phyloP scores from a whole-genome alignment of 2,888 invertebrate genomes.

The Epinotia nisella region DNA sequence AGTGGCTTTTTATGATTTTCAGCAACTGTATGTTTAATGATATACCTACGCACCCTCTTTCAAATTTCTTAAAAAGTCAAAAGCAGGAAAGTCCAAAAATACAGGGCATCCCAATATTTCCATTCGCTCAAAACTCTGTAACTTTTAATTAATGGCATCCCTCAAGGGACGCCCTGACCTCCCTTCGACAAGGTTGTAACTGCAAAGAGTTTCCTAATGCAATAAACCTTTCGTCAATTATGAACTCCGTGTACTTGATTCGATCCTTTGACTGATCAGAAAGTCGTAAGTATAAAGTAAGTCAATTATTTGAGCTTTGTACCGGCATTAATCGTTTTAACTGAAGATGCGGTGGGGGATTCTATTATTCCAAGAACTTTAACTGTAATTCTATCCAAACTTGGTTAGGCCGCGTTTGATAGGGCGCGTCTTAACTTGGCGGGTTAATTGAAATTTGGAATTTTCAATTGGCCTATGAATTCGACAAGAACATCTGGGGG shows the following conservation, averaged over 20 bases:
- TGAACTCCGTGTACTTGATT: neutral
- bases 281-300: slow-evolving; percentile 36
- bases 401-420: slow-evolving; percentile 38
- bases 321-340: slow-evolving; percentile 41
- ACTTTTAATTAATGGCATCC: slow-evolving; percentile 40
- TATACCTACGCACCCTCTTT: too few relatives aligned
- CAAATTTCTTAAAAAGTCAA: neutral
- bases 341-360: slow-evolving; percentile 40
- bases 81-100: neutral
- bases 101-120: slow-evolving; percentile 8
- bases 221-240: slow-evolving; percentile 1
- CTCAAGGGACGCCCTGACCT: slow-evolving; percentile 1
- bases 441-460: slow-evolving; percentile 21
- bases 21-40: too few relatives aligned
- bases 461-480: slow-evolving; percentile 24
- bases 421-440: slow-evolving; percentile 28
- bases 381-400: slow-evolving; percentile 40
- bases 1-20: too few relatives aligned
- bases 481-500: neutral
- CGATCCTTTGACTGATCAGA: slow-evolving; percentile 42
- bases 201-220: neutral
- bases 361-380: slow-evolving; percentile 42
- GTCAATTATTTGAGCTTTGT: slow-evolving; percentile 41
- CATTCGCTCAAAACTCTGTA: slow-evolving; percentile 13
- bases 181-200: neutral